phyloP scores from a whole-genome alignment of 2,888 invertebrate species.

The Drosophila conformis region DNA sequence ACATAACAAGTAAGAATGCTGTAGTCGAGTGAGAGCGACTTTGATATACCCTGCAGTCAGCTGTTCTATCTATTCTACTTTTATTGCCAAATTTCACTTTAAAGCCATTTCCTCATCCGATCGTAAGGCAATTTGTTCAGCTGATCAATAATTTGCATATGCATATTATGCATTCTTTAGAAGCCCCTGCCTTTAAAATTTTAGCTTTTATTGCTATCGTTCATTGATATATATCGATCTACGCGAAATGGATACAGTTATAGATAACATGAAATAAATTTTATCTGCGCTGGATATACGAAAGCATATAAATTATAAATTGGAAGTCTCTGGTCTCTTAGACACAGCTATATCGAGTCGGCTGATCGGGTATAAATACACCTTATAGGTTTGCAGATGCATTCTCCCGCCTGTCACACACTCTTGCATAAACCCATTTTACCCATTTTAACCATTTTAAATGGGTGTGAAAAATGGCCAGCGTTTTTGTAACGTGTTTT shows the following conservation, averaged over 20 bases:
- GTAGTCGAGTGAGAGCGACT: not conserved
- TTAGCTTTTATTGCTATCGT: not conserved
- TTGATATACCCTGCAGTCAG: not conserved
- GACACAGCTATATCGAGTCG: not conserved
- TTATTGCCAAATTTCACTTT: not conserved
- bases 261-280: not conserved
- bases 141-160: not conserved
- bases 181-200: not conserved
- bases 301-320: not conserved
- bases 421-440: not conserved
- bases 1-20: slow-evolving; percentile 2
- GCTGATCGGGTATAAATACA: not conserved
- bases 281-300: not conserved
- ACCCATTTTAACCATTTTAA: not conserved
- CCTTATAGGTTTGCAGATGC: not conserved
- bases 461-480: slow-evolving; percentile 7
- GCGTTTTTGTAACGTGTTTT: not conserved
- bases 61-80: not conserved
- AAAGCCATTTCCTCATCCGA: not conserved
- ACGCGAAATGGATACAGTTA: not conserved
- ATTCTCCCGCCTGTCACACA: not conserved
- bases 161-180: not conserved
- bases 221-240: not conserved
- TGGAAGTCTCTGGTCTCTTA: not conserved
- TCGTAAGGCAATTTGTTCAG: not conserved